Evolutionary conservation across 1,140 invertebrate genomes (phyloP).

Genomic region (Caligus rogercresseyi): DNA sequence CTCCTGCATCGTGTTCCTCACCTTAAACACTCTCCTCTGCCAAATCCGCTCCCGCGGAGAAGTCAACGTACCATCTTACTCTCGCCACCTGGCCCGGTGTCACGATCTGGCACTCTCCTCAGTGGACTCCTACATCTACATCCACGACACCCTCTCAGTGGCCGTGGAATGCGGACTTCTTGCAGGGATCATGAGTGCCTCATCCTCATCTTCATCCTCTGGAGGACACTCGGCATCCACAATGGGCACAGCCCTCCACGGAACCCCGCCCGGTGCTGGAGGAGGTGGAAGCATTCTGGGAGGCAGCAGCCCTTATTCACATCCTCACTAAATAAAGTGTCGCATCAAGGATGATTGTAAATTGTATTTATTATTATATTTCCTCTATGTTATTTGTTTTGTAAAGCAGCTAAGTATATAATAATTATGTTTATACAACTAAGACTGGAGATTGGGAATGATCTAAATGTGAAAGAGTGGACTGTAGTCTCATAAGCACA

Average conservation of each 20-base stretch:
- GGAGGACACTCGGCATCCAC: neutral
- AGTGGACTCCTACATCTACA: slow-evolving; percentile 14
- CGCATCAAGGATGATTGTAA: too few relatives aligned
- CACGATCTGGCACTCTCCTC: slow-evolving; percentile 11
- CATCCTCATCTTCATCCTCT: neutral
- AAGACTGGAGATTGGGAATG: too few relatives aligned
- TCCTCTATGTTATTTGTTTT: too few relatives aligned
- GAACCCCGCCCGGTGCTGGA: too few relatives aligned
- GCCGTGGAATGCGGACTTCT: slow-evolving; percentile 9
- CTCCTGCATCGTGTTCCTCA: slow-evolving; percentile 9
- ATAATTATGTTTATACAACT: too few relatives aligned
- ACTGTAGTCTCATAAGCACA: too few relatives aligned
- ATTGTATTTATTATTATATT: too few relatives aligned
- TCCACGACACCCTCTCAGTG: slow-evolving; percentile 4
- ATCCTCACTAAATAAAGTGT: too few relatives aligned
- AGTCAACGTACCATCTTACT: slow-evolving; percentile 7
- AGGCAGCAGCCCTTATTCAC: too few relatives aligned
- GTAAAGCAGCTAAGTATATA: too few relatives aligned
- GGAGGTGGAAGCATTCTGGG: too few relatives aligned
- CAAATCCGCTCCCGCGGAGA: slow-evolving; percentile 7
- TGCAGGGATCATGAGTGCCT: neutral
- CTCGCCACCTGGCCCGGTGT: neutral
- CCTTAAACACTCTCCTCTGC: slow-evolving; percentile 1
- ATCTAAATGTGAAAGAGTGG: too few relatives aligned
- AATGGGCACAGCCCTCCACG: neutral